phyloP scores from a whole-genome alignment of 1,140 invertebrate species.

The Conus betulinus region DNA sequence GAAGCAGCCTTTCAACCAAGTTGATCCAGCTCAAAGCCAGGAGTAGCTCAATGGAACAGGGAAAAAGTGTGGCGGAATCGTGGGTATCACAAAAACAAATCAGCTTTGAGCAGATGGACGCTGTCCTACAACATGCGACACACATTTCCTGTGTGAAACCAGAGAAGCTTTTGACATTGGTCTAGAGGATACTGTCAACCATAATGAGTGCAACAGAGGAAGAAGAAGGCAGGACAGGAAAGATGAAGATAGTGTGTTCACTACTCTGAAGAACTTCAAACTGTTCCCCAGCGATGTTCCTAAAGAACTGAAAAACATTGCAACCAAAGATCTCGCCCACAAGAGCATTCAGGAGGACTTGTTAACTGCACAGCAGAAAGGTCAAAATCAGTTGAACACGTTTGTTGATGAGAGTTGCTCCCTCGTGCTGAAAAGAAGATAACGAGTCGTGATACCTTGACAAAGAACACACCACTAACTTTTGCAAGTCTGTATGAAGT shows the following conservation, averaged over 20 bases:
- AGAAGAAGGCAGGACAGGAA: neutral
- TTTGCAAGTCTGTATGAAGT: neutral
- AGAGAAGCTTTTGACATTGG: neutral
- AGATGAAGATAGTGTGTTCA: neutral
- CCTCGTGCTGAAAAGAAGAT: neutral
- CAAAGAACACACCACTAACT: neutral
- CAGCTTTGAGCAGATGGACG: conserved; percentile 22
- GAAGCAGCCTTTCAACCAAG: conserved; percentile 3
- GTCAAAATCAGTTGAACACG: neutral
- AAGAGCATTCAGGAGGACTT: neutral
- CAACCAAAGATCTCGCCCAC: conserved; percentile 17
- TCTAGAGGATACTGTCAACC: neutral
- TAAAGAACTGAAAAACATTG: neutral
- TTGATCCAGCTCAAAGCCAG: conserved; percentile 7
- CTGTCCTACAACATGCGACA: conserved; percentile 19
- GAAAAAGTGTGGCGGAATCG: conserved; percentile 13
- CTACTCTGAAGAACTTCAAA: neutral
- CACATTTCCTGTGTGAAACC: neutral
- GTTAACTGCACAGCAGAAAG: neutral
- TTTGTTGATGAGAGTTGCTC: neutral
- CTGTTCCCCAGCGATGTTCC: neutral
- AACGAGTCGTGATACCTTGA: neutral
- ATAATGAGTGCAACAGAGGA: conserved; percentile 19
- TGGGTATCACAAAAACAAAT: neutral
- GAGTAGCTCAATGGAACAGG: conserved; percentile 29